phyloP scores from a whole-genome alignment of 2,113 vertebrate species.

The Gopherus flavomarginatus region DNA sequence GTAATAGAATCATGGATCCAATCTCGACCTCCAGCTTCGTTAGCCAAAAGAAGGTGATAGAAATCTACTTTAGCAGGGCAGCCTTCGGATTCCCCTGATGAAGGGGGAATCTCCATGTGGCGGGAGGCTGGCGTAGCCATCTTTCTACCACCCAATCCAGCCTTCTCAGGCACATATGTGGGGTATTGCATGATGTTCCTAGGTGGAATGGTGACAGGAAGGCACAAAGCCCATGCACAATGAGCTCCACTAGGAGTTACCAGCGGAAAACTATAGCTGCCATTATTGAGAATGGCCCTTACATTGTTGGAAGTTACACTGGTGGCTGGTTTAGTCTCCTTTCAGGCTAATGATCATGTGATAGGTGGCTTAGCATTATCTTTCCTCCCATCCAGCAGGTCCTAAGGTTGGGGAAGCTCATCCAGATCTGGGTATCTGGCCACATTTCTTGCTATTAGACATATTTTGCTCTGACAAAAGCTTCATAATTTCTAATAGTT shows the following conservation, averaged over 20 bases:
- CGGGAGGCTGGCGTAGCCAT: not conserved
- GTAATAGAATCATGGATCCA: not conserved
- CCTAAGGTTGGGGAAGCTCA: not conserved
- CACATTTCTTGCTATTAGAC: rapidly evolving
- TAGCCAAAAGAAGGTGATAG: not conserved
- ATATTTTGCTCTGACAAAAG: not conserved
- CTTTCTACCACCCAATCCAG: not conserved
- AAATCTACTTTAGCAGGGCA: not conserved
- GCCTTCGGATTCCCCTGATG: not conserved
- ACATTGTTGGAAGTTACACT: not conserved
- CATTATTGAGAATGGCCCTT: not conserved
- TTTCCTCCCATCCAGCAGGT: rapidly evolving
- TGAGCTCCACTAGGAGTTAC: not conserved
- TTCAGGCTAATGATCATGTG: not conserved
- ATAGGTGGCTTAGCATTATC: not conserved
- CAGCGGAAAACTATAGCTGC: not conserved
- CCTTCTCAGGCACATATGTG: not conserved
- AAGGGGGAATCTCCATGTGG: not conserved
- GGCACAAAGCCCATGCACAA: not conserved
- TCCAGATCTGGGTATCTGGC: not conserved
- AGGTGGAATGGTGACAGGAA: not conserved
- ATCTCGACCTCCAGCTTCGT: too few relatives aligned
- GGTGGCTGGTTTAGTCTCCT: not conserved
- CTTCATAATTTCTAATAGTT: not conserved
- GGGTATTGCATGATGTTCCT: not conserved